A percentile compares a stretch with the other conserved stretches of the same genome.
These are phyloP conservation scores for Sinopyrophorus schimmeli DNA, from an alignment of 2,888 invertebrate species.

Conservation along the genomic window DNA sequence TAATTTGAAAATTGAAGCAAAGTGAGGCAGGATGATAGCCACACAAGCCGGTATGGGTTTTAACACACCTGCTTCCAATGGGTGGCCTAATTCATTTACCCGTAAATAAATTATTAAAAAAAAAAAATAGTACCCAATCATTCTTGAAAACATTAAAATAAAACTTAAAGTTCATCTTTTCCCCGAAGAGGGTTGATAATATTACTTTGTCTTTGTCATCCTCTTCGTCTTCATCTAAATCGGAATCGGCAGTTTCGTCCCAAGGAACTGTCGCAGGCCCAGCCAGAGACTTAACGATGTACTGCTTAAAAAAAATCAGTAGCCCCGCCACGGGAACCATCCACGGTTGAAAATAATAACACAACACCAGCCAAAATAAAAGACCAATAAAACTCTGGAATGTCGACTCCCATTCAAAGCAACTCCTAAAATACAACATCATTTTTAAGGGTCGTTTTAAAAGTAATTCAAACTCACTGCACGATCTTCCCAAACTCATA, in stretches of 20 bases:
- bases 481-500: conserved; percentile 89
- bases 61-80: too few species aligned
- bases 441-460: neutral
- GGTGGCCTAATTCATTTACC: too few species aligned
- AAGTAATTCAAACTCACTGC: conserved; percentile 67
- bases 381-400: conserved; percentile 82
- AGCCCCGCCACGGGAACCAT: conserved; percentile 87
- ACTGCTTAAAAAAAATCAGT: conserved; percentile 76
- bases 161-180: neutral
- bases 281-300: conserved; percentile 60
- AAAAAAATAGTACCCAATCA: too few species aligned
- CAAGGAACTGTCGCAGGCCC: conserved; percentile 51
- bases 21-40: too few species aligned
- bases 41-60: too few species aligned
- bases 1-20: too few species aligned
- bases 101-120: too few species aligned
- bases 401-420: conserved; percentile 96
- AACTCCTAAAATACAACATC: conserved; percentile 71
- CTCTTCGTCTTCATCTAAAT: conserved; percentile 84
- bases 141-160: too few species aligned
- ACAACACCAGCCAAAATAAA: conserved; percentile 81
- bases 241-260: conserved; percentile 54
- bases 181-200: neutral
- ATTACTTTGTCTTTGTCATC: conserved; percentile 83
- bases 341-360: conserved; percentile 94